Evolutionary conservation across 2,888 invertebrate genomes (phyloP).

Genomic region (Matsumyia berberina): DNA sequence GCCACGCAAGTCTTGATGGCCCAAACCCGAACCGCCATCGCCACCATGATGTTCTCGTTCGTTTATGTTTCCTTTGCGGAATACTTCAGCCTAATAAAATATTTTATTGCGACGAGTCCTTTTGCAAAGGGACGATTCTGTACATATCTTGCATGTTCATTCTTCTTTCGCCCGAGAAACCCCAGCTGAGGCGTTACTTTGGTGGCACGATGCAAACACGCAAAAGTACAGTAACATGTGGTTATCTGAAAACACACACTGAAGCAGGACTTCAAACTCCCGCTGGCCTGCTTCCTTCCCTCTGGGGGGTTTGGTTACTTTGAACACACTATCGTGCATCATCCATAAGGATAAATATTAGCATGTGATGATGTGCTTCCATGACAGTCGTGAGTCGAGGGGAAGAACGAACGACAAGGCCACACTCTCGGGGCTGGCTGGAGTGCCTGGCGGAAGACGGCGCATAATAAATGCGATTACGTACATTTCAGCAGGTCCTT

Average conservation of each 20-base stretch:
- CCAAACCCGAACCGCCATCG: not conserved
- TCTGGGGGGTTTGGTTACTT: not conserved
- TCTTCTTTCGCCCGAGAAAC: not conserved
- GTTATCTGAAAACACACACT: constrained; percentile 51
- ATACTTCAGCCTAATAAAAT: constrained; percentile 53
- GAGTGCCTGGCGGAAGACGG: constrained; percentile 19
- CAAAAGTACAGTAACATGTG: constrained; percentile 59
- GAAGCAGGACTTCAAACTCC: constrained; percentile 15
- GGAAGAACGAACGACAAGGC: constrained; percentile 13
- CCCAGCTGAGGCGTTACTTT: constrained; percentile 22
- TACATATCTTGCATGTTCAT: not conserved
- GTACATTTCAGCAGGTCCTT: constrained; percentile 62
- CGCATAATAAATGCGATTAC: constrained; percentile 65
- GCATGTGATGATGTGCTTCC: constrained; percentile 25
- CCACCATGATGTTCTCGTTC: constrained; percentile 11
- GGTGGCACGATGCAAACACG: constrained; percentile 52
- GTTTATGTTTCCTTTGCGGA: constrained; percentile 36
- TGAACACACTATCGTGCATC: constrained; percentile 39
- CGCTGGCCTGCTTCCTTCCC: not conserved
- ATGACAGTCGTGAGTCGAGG: not conserved
- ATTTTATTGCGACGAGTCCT: constrained; percentile 49
- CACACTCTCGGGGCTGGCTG: not conserved
- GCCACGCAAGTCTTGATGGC: constrained; percentile 41
- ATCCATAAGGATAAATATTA: constrained; percentile 44
- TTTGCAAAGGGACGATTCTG: constrained; percentile 22